Evolutionary conservation across 2,797 vertebrate genomes (phyloP), one percentile per base, ranked within the genome.

Genomic region (Rhinichthys osculus): DNA sequence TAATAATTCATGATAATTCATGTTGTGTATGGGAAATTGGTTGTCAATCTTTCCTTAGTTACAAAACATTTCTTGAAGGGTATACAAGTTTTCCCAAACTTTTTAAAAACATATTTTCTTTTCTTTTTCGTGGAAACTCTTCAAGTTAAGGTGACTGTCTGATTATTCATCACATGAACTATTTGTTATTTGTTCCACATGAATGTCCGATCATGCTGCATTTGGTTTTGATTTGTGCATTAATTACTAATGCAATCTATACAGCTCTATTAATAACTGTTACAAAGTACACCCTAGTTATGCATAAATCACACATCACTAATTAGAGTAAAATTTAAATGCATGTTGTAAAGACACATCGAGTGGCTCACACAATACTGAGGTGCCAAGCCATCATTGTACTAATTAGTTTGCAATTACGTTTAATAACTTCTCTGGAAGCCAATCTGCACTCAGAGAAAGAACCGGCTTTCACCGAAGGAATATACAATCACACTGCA

Each of bases 341-440:
- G 94, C 93, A 94, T 91, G 94, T 94, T 94, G 94, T 94, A 95
- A 95, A 95, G 92, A 93, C 91, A 91, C 93, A 94, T 92, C 30
- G 92, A 95, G 95, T 93, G 93, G 95, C 95, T 95, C 91, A 88
- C 93, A 93, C 92, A 93, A 94, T 92, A 93, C 91, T 89, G 91
- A 94, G 94, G 94, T 95, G 94, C 94, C 95, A 95, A 94, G 94
- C 93, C 94, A 94, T 95, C 91, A 90, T 93, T 92, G 93, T 92
- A 93, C 94, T 96, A 96, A 96, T 96, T 95, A 96, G 94, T 95
- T 95, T 93, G 94, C 94, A 96, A 96, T 96, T 95, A 95, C 93
- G 92, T 95, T 94, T 95, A 95, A 95, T 96, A 95, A 94, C 92
- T 95, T 96, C 93, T 94, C 92, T 93, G 93, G 92, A 94, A 96